phyloP scores from a whole-genome alignment of 2,797 vertebrate genomes.

The Acrossocheilus fasciatus region DNA sequence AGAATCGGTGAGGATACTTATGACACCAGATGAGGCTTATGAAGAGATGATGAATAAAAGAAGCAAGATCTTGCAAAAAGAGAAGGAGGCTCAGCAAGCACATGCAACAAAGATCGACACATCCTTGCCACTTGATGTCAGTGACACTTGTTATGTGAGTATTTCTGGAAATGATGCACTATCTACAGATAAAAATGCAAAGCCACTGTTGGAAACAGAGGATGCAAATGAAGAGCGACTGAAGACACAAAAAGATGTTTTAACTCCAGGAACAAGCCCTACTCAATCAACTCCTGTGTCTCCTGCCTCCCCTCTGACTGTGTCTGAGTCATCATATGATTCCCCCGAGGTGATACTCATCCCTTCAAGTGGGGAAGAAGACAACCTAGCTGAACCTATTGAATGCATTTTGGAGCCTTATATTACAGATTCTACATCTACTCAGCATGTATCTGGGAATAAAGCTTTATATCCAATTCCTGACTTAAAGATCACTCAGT shows the following conservation, averaged over 20 bases:
- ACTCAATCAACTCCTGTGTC: slow-evolving; percentile 71
- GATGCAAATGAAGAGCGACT: slow-evolving; percentile 82
- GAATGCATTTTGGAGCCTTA: slow-evolving; percentile 50
- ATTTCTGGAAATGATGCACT: slow-evolving; percentile 81
- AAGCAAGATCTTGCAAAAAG: slow-evolving; percentile 81
- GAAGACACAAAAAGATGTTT: slow-evolving; percentile 85
- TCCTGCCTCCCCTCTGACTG: slow-evolving; percentile 61
- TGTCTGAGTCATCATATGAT: slow-evolving; percentile 72
- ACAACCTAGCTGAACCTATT: slow-evolving; percentile 73
- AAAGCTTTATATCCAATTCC: slow-evolving; percentile 92
- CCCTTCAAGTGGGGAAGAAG: slow-evolving; percentile 68
- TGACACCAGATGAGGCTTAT: slow-evolving; percentile 87
- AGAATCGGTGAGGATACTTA: slow-evolving; percentile 82
- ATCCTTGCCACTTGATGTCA: slow-evolving; percentile 1
- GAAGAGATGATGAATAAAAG: slow-evolving; percentile 89
- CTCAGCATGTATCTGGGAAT: slow-evolving; percentile 79
- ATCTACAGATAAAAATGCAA: slow-evolving; percentile 73
- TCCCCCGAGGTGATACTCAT: slow-evolving; percentile 73
- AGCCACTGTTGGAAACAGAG: slow-evolving; percentile 77
- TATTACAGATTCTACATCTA: slow-evolving; percentile 78
- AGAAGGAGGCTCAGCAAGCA: slow-evolving; percentile 76
- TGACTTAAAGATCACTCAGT: slow-evolving; percentile 98
- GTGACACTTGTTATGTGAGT: slow-evolving; percentile 88
- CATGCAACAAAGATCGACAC: slow-evolving; percentile 48
- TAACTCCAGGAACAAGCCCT: slow-evolving; percentile 82